phyloP scores from a whole-genome alignment of 2,888 invertebrate species.

The Lithophane leautieri region DNA sequence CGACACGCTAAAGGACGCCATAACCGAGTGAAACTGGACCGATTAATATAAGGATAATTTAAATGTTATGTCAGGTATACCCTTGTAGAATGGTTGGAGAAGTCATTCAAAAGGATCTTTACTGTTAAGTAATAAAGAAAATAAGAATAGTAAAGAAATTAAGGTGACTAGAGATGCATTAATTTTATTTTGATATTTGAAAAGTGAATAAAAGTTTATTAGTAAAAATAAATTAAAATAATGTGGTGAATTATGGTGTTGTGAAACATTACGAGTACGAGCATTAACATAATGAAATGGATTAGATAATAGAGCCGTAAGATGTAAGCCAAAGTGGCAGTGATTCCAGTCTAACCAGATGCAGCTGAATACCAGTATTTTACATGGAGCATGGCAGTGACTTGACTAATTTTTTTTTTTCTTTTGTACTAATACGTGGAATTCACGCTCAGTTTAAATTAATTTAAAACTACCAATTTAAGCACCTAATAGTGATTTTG shows the following conservation, averaged over 20 bases:
- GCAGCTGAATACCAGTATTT: too few relatives aligned
- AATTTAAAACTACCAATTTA: neutral
- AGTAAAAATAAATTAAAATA: too few relatives aligned
- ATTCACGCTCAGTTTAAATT: neutral
- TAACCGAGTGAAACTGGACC: constrained; percentile 53
- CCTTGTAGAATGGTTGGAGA: neutral
- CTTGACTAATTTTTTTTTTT: neutral
- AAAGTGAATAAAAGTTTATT: neutral
- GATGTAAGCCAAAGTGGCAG: too few relatives aligned
- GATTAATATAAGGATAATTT: constrained; percentile 40
- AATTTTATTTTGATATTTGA: neutral
- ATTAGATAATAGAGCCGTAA: neutral
- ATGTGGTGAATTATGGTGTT: neutral
- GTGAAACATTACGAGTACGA: neutral
- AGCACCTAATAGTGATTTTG: neutral
- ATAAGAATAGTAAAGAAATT: neutral
- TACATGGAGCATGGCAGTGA: too few relatives aligned
- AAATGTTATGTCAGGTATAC: constrained; percentile 3
- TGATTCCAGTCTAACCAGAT: too few relatives aligned
- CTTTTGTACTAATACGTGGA: neutral
- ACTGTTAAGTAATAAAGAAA: neutral
- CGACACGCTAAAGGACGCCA: constrained; percentile 72
- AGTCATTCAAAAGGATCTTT: neutral
- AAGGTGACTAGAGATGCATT: neutral
- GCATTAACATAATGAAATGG: neutral